These are phyloP conservation scores for Nezara viridula DNA, from an alignment of 2,888 invertebrate genomes.

Conservation along the genomic window DNA sequence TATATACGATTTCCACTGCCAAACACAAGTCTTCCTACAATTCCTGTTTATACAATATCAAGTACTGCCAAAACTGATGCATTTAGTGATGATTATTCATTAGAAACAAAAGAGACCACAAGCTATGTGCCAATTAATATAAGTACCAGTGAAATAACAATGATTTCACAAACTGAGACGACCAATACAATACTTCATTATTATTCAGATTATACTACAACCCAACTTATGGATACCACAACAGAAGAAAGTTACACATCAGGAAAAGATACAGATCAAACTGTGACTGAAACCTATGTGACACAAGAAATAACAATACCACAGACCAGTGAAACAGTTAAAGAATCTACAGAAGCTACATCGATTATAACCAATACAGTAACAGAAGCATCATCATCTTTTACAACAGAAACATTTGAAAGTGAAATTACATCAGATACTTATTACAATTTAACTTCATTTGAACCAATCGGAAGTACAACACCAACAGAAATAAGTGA, in stretches of 20 bases:
- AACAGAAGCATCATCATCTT: constrained; percentile 2
- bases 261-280: background rate
- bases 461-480: constrained; percentile 25
- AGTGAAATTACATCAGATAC: constrained; percentile 35
- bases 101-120: constrained; percentile 37
- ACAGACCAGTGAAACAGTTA: background rate
- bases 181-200: constrained; percentile 30
- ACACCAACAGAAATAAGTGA: constrained; percentile 2
- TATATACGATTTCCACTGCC: constrained; percentile 60
- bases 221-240: background rate
- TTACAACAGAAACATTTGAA: constrained; percentile 5
- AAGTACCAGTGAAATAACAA: background rate
- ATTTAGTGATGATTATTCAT: constrained; percentile 45
- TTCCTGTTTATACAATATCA: constrained; percentile 35
- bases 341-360: background rate
- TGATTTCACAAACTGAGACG: background rate
- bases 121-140: constrained; percentile 48
- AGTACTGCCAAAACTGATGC: background rate
- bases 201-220: background rate
- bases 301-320: background rate
- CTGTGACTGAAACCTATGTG: background rate
- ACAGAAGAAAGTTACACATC: constrained; percentile 2
- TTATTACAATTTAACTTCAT: background rate
- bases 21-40: constrained; percentile 48
- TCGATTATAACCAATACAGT: background rate